Base-by-base conservation (phyloP, 2,888 invertebrate genomes). In the Ochropacha duplaris region DNA sequence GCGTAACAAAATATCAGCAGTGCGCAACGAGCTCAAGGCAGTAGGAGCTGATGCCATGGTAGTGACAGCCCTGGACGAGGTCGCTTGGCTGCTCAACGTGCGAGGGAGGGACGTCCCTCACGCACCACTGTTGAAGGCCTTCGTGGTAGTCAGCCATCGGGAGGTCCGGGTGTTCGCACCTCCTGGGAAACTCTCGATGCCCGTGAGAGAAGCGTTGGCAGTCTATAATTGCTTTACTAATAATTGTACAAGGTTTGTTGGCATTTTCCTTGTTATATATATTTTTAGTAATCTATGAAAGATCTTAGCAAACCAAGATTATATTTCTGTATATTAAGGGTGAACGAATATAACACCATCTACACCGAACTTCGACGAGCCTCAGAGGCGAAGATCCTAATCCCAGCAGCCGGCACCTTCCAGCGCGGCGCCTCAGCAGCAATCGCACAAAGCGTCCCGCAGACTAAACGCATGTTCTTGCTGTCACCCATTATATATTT, bases 81-180 rank as follows among this genome's bases (percentile, higher is more conserved):
- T 92, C 22, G 97, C 98, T 0, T 98, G 98, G 96, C 86, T 98
- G 34, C 92, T 98, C 36, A 98, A 98, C 83, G 94, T 98, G 19
- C 94, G 98, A n/a, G 98, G 97, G 0, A 92, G 94, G 58, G 98
- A 98, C 87, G 93, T 97, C 64, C 96, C 96, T 0, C 96, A 95
- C 80, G 96, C 96, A 0, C 98, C 98, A 0, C 95, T 97, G 19
- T 90, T 97, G 9, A 95, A 96, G 76, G 95, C 96, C 49, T 97
- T 97, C 79, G 94, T 96, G 1, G 87, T 97, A 49, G 83, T 97
- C 50, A 95, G 95, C 58, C 88, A 93, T 62, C 88, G 93, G 4
- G 94, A 95, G 56, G 90, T 97, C 26, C 93, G 94, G 70, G 93
- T 97, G 28, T 97, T 96, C 77, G 94, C 96, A 5, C 95, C 96